These are phyloP conservation scores for Lasioglossum lativentre DNA, from an alignment of 2,888 invertebrate genomes.

Conservation along the genomic window DNA sequence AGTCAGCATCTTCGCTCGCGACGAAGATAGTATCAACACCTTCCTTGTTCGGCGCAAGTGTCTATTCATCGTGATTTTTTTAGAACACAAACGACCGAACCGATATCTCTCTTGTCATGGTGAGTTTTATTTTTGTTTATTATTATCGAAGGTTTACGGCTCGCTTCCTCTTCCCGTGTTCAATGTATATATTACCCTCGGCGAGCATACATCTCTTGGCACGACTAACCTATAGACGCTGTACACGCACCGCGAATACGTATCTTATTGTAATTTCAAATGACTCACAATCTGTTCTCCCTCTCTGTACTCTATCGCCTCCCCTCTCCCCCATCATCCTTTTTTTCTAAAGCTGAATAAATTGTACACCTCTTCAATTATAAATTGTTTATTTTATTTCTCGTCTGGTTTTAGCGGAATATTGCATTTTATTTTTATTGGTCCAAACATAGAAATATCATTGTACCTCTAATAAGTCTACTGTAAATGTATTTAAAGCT, in stretches of 20 bases:
- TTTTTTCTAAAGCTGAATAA: neutral
- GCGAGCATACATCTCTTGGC: constrained; percentile 4
- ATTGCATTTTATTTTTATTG: neutral
- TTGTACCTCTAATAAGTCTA: neutral
- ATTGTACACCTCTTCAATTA: neutral
- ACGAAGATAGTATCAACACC: constrained; percentile 22
- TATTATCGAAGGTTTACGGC: neutral
- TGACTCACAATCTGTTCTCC: constrained; percentile 44
- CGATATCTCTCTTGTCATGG: constrained; percentile 56
- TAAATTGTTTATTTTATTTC: neutral
- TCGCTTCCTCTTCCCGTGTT: constrained; percentile 36
- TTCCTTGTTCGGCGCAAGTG: neutral
- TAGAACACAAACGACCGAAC: neutral
- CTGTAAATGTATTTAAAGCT: neutral
- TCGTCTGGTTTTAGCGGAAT: neutral
- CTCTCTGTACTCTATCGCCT: neutral
- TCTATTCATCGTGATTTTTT: neutral
- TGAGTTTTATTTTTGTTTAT: constrained; percentile 54
- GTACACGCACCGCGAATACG: constrained; percentile 23
- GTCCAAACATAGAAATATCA: neutral
- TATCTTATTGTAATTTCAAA: constrained; percentile 52
- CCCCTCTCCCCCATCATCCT: neutral
- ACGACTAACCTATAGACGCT: constrained; percentile 60
- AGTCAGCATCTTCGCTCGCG: constrained; percentile 27
- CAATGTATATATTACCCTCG: neutral